These are phyloP conservation scores for Glareola pratincola DNA, from an alignment of 2,113 vertebrate genomes.

Conservation along the genomic window DNA sequence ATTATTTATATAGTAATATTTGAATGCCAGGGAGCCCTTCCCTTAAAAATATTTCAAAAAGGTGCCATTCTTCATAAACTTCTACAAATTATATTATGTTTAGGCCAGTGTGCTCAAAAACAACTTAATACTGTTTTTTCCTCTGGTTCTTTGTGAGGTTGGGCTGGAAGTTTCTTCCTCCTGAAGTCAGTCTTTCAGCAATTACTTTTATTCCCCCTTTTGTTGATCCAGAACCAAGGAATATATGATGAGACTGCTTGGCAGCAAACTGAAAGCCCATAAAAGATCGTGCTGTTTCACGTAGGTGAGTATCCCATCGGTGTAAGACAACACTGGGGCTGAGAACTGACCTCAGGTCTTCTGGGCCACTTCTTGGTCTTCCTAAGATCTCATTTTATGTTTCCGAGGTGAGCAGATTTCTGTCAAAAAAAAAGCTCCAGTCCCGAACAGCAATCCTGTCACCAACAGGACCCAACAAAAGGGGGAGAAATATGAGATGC, in stretches of 20 bases:
- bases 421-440: background rate
- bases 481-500: background rate
- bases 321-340: background rate
- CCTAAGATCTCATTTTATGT: background rate
- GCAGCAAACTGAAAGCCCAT: background rate
- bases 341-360: background rate
- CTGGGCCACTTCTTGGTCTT: background rate
- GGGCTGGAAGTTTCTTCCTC: background rate
- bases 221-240: background rate
- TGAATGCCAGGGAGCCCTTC: background rate
- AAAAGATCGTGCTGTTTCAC: background rate
- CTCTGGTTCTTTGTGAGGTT: background rate
- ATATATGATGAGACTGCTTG: background rate
- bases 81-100: background rate
- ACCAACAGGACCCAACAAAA: background rate
- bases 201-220: background rate
- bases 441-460: background rate
- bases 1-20: background rate
- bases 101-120: background rate
- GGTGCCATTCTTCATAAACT: background rate
- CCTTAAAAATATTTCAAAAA: background rate
- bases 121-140: background rate
- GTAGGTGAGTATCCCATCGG: fast-evolving
- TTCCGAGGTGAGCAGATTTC: background rate
- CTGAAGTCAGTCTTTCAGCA: background rate